These are phyloP conservation scores for Pollimyrus isidori DNA, from an alignment of 2,113 vertebrate species.

Conservation along the genomic window DNA sequence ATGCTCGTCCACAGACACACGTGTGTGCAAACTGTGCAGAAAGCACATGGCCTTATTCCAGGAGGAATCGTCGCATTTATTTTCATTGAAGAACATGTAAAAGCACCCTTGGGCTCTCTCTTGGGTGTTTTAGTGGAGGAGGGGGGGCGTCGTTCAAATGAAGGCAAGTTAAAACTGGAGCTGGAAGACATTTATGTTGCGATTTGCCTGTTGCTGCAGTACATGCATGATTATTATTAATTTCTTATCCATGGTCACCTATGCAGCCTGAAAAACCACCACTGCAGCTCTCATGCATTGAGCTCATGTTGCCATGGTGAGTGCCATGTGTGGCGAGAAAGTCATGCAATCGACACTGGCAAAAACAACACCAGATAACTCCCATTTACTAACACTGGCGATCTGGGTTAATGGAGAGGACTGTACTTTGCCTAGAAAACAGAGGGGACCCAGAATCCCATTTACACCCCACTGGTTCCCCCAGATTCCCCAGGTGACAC, in stretches of 20 bases:
- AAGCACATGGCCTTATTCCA: not conserved
- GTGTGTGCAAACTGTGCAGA: slow-evolving; percentile 8
- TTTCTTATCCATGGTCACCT: not conserved
- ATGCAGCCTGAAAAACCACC: not conserved
- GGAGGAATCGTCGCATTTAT: slow-evolving; percentile 11
- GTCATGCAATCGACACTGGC: not conserved
- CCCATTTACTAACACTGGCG: not conserved
- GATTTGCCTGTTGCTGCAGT: not conserved
- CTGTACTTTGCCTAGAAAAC: not conserved
- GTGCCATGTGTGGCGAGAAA: not conserved
- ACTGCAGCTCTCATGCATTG: not conserved
- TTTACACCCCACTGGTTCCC: not conserved
- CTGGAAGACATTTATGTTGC: not conserved
- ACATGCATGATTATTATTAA: not conserved
- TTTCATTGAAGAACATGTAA: not conserved
- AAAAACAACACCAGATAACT: not conserved
- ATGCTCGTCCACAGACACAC: not conserved
- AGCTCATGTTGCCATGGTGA: not conserved
- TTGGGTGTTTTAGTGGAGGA: not conserved
- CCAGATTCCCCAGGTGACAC: too few species aligned
- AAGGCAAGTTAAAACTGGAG: not conserved
- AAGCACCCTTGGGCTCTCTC: not conserved
- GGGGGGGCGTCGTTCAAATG: not conserved
- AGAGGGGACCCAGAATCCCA: not conserved
- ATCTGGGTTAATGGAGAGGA: not conserved